Evolutionary conservation across 2,113 vertebrate species (phyloP).

Genomic region (Eudyptes chrysolophus): DNA sequence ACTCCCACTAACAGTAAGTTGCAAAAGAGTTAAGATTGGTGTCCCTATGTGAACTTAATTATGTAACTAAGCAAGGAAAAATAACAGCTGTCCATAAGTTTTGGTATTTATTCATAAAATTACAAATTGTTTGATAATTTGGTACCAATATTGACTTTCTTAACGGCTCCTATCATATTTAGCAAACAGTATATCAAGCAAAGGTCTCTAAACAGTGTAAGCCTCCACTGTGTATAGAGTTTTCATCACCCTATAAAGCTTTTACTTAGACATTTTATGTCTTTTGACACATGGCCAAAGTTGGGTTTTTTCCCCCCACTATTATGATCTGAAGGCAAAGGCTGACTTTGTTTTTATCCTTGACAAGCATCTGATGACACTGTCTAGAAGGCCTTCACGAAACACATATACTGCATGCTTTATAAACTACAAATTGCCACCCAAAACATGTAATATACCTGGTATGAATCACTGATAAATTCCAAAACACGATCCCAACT

Average conservation of each 20-base stretch:
- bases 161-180: not conserved
- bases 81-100: not conserved
- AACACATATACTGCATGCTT: constrained; percentile 38
- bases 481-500: constrained; percentile 47
- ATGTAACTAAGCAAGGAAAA: not conserved
- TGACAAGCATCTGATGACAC: not conserved
- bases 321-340: not conserved
- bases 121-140: not conserved
- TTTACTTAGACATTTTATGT: not conserved
- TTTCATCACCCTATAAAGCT: not conserved
- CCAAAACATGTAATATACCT: constrained; percentile 50
- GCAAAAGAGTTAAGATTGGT: not conserved
- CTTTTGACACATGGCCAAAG: not conserved
- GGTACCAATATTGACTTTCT: not conserved
- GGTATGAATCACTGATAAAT: constrained; percentile 26
- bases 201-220: not conserved
- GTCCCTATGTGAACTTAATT: not conserved
- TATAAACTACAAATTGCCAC: constrained; percentile 12
- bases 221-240: not conserved
- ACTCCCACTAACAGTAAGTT: not conserved
- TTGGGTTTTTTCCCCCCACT: not conserved
- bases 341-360: not conserved
- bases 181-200: not conserved
- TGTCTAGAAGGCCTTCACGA: not conserved
- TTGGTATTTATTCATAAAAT: not conserved